Evolutionary conservation across 2,113 vertebrate genomes (phyloP), one percentile per base, ranked within the genome.

Genomic region (Australoheros scitulus): DNA sequence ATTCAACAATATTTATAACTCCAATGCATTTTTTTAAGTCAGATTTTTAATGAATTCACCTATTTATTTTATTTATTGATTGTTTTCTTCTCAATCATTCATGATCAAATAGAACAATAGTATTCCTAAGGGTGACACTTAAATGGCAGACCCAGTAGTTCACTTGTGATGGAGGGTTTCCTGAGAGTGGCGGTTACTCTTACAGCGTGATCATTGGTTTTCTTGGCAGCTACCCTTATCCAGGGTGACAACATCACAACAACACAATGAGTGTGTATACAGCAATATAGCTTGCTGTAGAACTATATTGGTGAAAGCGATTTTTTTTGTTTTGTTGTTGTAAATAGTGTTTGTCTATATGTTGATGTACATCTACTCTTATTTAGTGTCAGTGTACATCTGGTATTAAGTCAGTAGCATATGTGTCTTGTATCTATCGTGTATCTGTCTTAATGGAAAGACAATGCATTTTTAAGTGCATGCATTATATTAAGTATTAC

Each of bases 221-320:
- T 91, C 86, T 94, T 55, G 83, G 88, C 90, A 93, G 91, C 89
- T 90, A 9, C 87, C 77, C 80, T 93, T 88, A 89, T 84, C 91
- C 85, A 83, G 84, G 80, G 87, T 90, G 93, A 93, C 89, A 80
- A 82, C 87, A 89, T 81, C 86, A 88, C 88, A 88, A 76, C 82
- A 90, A 68, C 84, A 89, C 77, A 68, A 81, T 86, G 63, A 80
- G 70, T 90, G 85, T 92, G 87, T 91, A 82, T 91, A 68, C 77
- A 36, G 79, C 77, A 87, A 85, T 76, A 72, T 77, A 93, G 82
- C 82, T 77, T 11, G 58, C 83, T 36, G 7, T 36, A 87, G 58
- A 91, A 82, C 70, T 52, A 82, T 85, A 79, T 80, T 91, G 86
- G 78, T 90, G 87, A 92, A 81, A 84, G 80, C 90, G 64, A 8